Percentiles rank a stretch among this genome's conserved stretches.
phyloP scores from a whole-genome alignment of 2,797 vertebrate genomes.

The Chaenodraco wilsoni region DNA sequence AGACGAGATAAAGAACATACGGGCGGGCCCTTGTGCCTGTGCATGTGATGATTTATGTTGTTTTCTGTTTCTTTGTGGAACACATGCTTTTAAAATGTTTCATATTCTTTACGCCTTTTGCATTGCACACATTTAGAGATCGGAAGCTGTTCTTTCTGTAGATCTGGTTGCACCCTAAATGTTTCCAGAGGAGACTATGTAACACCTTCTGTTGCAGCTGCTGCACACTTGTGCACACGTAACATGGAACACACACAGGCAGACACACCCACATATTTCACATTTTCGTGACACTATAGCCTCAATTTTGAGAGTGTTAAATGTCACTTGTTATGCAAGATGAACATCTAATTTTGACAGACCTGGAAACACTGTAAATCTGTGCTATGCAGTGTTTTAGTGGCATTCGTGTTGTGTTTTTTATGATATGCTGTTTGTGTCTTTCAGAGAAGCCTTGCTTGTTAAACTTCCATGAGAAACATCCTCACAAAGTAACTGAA shows the following conservation, averaged over 20 bases:
- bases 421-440: no score
- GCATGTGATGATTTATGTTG: neutral
- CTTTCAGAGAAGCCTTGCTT: no score
- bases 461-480: no score
- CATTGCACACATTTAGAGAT: neutral
- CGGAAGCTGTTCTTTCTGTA: neutral
- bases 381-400: no score
- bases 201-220: neutral
- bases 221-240: neutral
- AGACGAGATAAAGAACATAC: neutral
- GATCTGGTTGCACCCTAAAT: neutral
- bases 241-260: neutral
- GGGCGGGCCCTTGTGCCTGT: neutral
- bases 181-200: neutral
- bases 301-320: neutral
- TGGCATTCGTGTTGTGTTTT: no score
- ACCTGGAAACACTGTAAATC: neutral
- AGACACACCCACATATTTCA: conserved; percentile 21
- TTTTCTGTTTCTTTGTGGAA: neutral
- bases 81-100: neutral
- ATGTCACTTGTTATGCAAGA: neutral
- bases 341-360: neutral
- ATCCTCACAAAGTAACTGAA: no score
- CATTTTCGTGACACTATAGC: neutral
- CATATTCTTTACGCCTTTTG: neutral